Evolutionary conservation across 92 coral and sea anemone genomes (phyloP), one percentile per base, ranked within the genome.

Genomic region (Desmophyllum pertusum): DNA sequence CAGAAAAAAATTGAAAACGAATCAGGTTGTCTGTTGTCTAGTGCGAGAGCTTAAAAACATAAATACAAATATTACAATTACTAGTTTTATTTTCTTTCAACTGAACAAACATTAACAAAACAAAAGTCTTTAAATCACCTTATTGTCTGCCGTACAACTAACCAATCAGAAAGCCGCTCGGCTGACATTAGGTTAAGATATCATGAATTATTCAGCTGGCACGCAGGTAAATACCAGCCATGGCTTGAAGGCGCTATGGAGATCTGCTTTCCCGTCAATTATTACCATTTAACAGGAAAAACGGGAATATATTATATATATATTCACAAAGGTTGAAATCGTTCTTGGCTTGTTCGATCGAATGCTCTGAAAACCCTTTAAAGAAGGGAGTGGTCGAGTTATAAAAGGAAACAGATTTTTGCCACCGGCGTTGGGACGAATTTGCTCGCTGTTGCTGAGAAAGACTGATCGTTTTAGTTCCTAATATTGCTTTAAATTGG

Each of bases 181-280:
- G 21, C 74, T 35, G 85, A 64, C 40, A 68, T 45, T 31, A 67
- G 27, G 13, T 31, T 45, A 25, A 80, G 33, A 84, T 77, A 69
- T 42, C 79, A 84, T 88, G 65, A 83, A 92, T 87, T 91, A 91
- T 94, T 94, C 76, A 91, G 61, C 43, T 88, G 83, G 39, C 55
- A 3, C n/a, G 92, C 93, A 75, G 93, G 91, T 89, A 86, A 92
- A 79, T 91, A 81, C 90, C 91, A 80, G 74, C 48, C 23, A 88
- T 38, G 62, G 45, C 75, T 81, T 81, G 88, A 76, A 68, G 94
- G 89, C 81, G 92, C 98, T 91, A 94, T 94, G 98, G 98, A 61
- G 90, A 94, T 87, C 41, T 40, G 41, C 78, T 40, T 55, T 51
- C 38, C 77, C 63, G 29, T 81, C 37, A 61, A 11, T 81, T 33